Conservation (phyloP, 1,140 invertebrate species). For the Euura lappo region DNA sequence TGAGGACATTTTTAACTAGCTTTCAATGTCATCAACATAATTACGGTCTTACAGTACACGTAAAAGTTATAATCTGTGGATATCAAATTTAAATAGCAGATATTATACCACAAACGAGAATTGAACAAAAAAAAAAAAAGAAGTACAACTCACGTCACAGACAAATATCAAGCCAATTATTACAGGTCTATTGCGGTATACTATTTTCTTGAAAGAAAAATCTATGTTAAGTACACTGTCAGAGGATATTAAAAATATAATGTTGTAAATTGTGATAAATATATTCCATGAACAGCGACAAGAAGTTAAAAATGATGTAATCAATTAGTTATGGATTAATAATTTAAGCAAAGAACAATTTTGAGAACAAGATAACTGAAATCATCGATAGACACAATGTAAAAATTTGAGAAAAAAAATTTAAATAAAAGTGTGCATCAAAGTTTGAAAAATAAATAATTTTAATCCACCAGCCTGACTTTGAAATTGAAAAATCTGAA, state of each 20-base stretch:
- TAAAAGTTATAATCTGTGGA: background rate
- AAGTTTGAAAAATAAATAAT: background rate
- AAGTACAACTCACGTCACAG: no score
- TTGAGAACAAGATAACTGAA: background rate
- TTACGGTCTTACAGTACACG: no score
- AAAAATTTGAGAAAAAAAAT: background rate
- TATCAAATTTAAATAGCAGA: background rate
- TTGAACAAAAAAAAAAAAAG: no score
- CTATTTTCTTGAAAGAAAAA: background rate
- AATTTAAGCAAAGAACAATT: background rate
- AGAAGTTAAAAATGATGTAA: background rate
- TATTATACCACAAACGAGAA: no score
- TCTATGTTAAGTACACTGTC: background rate
- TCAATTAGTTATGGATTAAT: background rate
- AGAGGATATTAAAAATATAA: background rate
- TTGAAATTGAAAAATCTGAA: no score
- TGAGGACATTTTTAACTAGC: background rate
- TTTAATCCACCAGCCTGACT: background rate
- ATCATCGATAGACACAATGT: background rate
- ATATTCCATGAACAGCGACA: background rate
- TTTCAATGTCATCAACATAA: no score
- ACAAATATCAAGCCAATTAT: no score
- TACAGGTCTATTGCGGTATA: no score
- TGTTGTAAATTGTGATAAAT: background rate
- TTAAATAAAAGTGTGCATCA: background rate